These are phyloP conservation scores for Leucania comma DNA, from an alignment of 2,888 invertebrate genomes.

Conservation along the genomic window DNA sequence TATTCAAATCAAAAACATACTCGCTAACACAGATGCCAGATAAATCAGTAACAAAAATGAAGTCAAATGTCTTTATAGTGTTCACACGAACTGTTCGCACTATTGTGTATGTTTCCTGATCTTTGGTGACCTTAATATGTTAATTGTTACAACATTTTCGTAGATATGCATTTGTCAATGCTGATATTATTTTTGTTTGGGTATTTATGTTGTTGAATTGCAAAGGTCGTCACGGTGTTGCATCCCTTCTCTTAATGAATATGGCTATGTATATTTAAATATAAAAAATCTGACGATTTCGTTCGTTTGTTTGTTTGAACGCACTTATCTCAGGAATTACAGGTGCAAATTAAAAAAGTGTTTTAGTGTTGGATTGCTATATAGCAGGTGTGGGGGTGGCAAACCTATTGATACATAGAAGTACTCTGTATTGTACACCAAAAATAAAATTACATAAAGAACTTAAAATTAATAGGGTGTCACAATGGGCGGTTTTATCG, in stretches of 20 bases:
- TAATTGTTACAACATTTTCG: slow-evolving; percentile 58
- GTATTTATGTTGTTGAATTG: slow-evolving; percentile 4
- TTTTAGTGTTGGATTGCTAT: no score
- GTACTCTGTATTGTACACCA: no score
- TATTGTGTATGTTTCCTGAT: slow-evolving; percentile 65
- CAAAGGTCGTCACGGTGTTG: slow-evolving; percentile 20
- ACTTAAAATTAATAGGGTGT: no score
- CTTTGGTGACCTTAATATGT: slow-evolving; percentile 58
- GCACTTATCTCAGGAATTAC: no score
- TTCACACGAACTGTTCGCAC: slow-evolving; percentile 64
- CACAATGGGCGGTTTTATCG: no score
- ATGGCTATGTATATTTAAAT: no score
- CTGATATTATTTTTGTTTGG: slow-evolving; percentile 23
- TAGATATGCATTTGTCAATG: slow-evolving; percentile 38
- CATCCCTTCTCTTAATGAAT: neutral
- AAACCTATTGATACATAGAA: no score
- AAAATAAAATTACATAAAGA: no score
- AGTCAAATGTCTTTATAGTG: slow-evolving; percentile 38
- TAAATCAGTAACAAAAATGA: slow-evolving; percentile 52
- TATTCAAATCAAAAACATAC: slow-evolving; percentile 26
- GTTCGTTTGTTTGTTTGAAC: no score
- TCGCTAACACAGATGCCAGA: slow-evolving; percentile 46
- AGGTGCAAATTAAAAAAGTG: no score
- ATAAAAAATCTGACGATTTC: no score
- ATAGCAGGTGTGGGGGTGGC: no score